Evolutionary conservation across 2,888 invertebrate species (phyloP), one percentile per base, ranked within the genome.

Genomic region (Drosophila gaucha): DNA sequence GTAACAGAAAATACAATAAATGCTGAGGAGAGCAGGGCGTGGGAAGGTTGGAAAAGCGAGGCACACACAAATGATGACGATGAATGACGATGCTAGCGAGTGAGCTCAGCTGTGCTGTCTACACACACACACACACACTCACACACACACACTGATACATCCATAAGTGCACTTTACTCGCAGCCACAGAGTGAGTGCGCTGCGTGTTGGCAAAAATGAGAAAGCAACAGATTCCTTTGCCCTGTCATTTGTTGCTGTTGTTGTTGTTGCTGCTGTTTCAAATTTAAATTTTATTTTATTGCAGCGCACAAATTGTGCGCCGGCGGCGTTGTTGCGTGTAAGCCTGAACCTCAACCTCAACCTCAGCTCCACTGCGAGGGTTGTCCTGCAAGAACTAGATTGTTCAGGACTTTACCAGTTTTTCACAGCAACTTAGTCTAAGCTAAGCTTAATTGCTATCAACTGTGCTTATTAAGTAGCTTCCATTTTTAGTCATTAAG

Each of bases 241-340:
- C 67, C 39, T 63, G 72, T 58, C 60, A 41, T 50, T 41, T 43
- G 75, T 44, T 47, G 52, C 35, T 52, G 46, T 31, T 69, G 64
- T 14, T 57, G 38, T 16, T 50, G 67, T 56, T 65, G 76, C 75
- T 79, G 80, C 75, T 79, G 80, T 83, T 80, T 85, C 69, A 88
- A 82, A 73, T 80, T 88, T 80, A 76, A 76, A 88, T 82, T 88
- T 82, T 80, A 88, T 82, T 86, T 82, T 86, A 82, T 86, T 82
- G 87, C 89, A 88, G 80, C 79, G 59, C 86, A 87, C 74, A 80
- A 86, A 68, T 67, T 88, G 86, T 67, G 66, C 64, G 84, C 89
- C 85, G 62, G 46, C 80, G 78, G 88, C 78, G 63, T 50, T 69
- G 65, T 86, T 86, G 86, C 71, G 83, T 82, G 83, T 63, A 59